Base-by-base conservation (phyloP, 2,797 vertebrate genomes). In the Staurois parvus region DNA sequence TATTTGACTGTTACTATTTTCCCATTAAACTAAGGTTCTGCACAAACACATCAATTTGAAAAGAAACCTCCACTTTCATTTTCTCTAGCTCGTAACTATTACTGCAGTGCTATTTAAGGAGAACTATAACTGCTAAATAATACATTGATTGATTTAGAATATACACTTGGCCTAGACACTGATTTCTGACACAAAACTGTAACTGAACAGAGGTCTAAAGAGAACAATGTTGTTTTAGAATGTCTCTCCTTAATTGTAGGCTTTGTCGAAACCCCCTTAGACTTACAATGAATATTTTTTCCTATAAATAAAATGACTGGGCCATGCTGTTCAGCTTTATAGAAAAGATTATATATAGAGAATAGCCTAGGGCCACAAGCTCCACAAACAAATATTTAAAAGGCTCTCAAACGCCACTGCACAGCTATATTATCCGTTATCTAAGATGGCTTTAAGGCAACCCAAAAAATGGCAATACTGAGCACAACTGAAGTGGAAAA, bases 111-210 rank as follows among this genome's bases (percentile, higher is more conserved):
- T 88, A 88, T 76, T 84, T 79, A 76, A 70, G 86, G 84, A 76
- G 69, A 86, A 74, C 79, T 52, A 75, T 70, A 89, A 88, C 83
- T 84, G 84, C 84, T 84, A 76, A 79, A 78, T 79, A n/a, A 84
- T 78, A 84, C 15, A 62, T 19, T 48, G 26, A 34, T 29, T 72
- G 59, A 79, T 73, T 79, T 79, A 79, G 34, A 85, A 79, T 74
- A 40, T 52, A 28, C 40, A 79, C 69, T 85, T 84, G 42, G 2
- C 37, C 37, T 52, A 79, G 69, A 84, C 83, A 84, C 32, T 73
- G 56, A 48, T 52, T 66, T 74, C 83, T 28, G 59, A 79, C 59
- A 74, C 37, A 48, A 66, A 85, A 34, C 76, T 59, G 67, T 56
- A 79, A 73, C 69, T 29, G 10, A 48, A 79, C 1, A 67, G 17